These are phyloP conservation scores for Dinocampus coccinellae DNA, from an alignment of 2,888 invertebrate species.

Conservation along the genomic window DNA sequence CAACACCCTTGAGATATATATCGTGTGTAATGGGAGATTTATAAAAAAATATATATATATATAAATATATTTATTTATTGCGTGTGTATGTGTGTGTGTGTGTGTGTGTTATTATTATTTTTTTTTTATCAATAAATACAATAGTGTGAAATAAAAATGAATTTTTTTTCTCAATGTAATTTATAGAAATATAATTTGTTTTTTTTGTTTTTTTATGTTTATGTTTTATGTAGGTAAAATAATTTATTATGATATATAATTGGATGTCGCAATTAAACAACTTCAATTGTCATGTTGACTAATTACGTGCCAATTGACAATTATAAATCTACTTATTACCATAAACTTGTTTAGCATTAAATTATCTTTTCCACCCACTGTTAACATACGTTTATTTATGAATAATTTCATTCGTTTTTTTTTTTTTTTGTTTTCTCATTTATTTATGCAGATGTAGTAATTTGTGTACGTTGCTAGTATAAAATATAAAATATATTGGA, in stretches of 20 bases:
- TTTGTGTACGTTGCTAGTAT: too few species aligned
- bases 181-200: too few species aligned
- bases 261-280: conserved; percentile 21
- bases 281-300: conserved; percentile 32
- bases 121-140: neutral
- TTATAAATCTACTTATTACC: conserved; percentile 31
- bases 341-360: conserved; percentile 21
- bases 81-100: too few species aligned
- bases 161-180: too few species aligned
- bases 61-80: too few species aligned
- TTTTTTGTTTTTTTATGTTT: neutral
- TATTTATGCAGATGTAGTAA: neutral
- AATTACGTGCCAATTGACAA: conserved; percentile 34
- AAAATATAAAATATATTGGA: conserved; percentile 2
- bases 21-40: conserved; percentile 11
- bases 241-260: neutral
- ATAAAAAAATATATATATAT: neutral
- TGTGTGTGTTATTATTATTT: too few species aligned
- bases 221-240: neutral
- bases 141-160: neutral
- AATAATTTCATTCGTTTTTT: neutral
- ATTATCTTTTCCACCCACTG: conserved; percentile 15
- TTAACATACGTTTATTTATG: neutral
- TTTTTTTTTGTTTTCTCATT: neutral
- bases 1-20: conserved; percentile 12